A percentile compares a stretch with the other conserved stretches of the same genome.
Evolutionary conservation across 1,140 invertebrate species (phyloP).

Genomic region (Leptonema lineaticorne): DNA sequence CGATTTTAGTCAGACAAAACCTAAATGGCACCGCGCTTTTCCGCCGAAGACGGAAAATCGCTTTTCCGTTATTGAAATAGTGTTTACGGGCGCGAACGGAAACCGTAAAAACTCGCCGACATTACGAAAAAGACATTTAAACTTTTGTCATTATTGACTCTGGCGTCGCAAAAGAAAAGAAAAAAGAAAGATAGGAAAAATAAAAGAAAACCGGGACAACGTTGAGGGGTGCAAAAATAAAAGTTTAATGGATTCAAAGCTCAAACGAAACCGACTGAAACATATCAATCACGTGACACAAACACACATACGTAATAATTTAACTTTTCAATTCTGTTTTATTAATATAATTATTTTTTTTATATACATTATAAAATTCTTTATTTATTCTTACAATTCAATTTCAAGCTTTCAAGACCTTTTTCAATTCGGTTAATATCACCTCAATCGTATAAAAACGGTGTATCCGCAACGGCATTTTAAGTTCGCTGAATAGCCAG

Average conservation of each 20-base stretch:
- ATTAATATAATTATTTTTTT: too few relatives aligned
- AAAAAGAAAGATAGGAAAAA: too few relatives aligned
- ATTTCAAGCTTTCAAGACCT: too few relatives aligned
- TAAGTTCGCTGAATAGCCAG: too few relatives aligned
- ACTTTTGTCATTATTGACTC: constrained; percentile 33
- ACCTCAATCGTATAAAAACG: too few relatives aligned
- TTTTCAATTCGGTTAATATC: too few relatives aligned
- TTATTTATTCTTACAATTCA: too few relatives aligned
- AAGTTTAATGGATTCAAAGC: constrained; percentile 29
- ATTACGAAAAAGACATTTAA: constrained; percentile 29
- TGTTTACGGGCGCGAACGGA: not conserved
- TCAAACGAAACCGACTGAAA: not conserved
- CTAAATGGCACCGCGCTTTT: not conserved
- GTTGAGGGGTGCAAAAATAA: constrained; percentile 11
- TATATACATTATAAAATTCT: too few relatives aligned
- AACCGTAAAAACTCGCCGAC: constrained; percentile 25
- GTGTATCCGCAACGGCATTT: too few relatives aligned
- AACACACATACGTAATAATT: not conserved
- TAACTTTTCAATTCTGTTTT: not conserved
- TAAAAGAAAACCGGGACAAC: too few relatives aligned
- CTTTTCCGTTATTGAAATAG: constrained; percentile 13
- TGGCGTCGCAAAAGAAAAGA: constrained; percentile 17
- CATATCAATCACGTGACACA: not conserved
- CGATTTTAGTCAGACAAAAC: too few relatives aligned
- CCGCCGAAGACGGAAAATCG: not conserved